Evolutionary conservation across 2,113 vertebrate species (phyloP).

Genomic region (Crypturellus undulatus): DNA sequence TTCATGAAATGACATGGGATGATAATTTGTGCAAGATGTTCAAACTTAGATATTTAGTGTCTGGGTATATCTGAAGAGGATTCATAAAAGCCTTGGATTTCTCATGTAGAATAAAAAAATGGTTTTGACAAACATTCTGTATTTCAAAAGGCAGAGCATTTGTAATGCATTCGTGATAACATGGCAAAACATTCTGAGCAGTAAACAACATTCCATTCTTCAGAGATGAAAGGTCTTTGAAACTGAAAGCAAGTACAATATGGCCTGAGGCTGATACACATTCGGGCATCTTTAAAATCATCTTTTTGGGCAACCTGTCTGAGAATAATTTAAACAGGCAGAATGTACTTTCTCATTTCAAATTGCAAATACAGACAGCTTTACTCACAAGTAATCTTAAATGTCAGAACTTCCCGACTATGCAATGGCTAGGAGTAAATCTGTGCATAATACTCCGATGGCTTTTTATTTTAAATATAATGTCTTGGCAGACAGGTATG

Average conservation of each 20-base stretch:
- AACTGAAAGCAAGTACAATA: slow-evolving; percentile 61
- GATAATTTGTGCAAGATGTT: slow-evolving; percentile 30
- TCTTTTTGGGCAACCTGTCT: slow-evolving; percentile 68
- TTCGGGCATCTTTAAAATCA: slow-evolving; percentile 66
- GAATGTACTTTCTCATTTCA: slow-evolving; percentile 53
- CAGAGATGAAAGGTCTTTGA: slow-evolving; percentile 71
- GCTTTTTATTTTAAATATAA: background rate
- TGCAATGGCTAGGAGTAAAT: slow-evolving; percentile 6
- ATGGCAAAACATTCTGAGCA: slow-evolving; percentile 67
- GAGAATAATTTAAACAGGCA: slow-evolving; percentile 64
- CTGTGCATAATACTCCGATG: background rate
- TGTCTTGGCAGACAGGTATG: background rate
- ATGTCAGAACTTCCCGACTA: slow-evolving; percentile 6
- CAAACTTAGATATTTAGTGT: slow-evolving; percentile 1
- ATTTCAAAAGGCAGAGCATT: slow-evolving; percentile 66
- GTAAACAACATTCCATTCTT: slow-evolving; percentile 75
- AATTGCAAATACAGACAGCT: slow-evolving; percentile 50
- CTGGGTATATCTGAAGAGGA: slow-evolving; percentile 1
- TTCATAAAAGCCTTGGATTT: slow-evolving; percentile 53
- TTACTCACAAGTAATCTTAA: slow-evolving; percentile 36
- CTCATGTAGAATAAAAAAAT: slow-evolving; percentile 34
- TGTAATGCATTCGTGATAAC: slow-evolving; percentile 60
- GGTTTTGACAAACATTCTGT: slow-evolving; percentile 28
- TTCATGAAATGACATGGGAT: background rate
- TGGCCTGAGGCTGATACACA: slow-evolving; percentile 55